Base-by-base conservation (phyloP, 2,113 vertebrate species). In the Neotoma lepida region DNA sequence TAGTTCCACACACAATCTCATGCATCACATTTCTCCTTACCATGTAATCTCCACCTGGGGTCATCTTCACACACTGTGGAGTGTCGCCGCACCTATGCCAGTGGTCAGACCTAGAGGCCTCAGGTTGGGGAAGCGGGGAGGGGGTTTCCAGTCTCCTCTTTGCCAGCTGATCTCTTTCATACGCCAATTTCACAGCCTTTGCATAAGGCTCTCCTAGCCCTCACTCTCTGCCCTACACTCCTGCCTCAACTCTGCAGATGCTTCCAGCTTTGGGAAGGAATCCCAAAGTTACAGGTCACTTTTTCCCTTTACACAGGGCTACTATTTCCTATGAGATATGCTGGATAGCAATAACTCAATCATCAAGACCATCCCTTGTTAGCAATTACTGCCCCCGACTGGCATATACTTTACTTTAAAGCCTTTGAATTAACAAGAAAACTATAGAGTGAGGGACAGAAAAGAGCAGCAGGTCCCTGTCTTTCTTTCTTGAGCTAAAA, bases 261-360 rank as follows among this genome's bases (percentile, higher is more conserved):
- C 90, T 97, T 94, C 77, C 87, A 92, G 33, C 71, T 95, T 95
- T 93, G 44, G 33, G 1, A 46, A 28, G 73, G 44, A 71, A 33
- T 93, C 28, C 0, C 94, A 94, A 95, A 96, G 95, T 89, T 96
- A 94, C 95, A 94, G 88, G 68, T 35, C 95, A 54, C 70, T 90
- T 95, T 95, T 87, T 85, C 49, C 94, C 66, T 95, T 70, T 78
- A 80, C 66, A 97, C 87, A 96, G 66, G 81, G 90, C 63, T 82
- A 90, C 84, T 88, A 97, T 94, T 97, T 96, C 95, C 91, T 49
- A 63, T 9, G 14, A 73, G 97, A 97, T 95, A 96, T 96, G 96
- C 97, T 97, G 96, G 94, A 88, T 76, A 81, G 93, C 93, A 97
- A 96, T 96, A 97, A 80, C 94, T 94, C 95, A 96, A 95, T 96